Conservation (phyloP, 2,113 vertebrate species). For the Corythornis madagascariensis region DNA sequence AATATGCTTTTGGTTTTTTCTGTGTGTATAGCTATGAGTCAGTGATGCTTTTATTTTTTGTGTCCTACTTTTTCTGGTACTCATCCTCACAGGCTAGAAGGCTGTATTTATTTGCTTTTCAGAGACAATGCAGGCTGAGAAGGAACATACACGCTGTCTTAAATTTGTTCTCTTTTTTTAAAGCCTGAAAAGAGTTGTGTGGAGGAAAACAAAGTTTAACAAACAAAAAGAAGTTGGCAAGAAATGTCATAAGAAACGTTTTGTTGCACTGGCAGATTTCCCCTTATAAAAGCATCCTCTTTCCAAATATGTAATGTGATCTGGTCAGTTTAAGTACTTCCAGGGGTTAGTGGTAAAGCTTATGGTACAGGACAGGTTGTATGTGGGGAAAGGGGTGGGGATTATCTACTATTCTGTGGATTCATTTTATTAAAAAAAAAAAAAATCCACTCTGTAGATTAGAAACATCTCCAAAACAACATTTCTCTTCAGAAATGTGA, state of each 20-base stretch:
- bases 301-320: neutral
- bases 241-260: neutral
- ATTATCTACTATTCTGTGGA: neutral
- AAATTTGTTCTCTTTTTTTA: neutral
- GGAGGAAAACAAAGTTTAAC: neutral
- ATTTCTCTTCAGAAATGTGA: neutral
- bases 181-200: neutral
- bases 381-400: neutral
- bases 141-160: neutral
- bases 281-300: neutral
- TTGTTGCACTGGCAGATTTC: neutral
- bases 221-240: neutral
- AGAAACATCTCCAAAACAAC: neutral
- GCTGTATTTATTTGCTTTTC: neutral
- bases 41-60: slow-evolving; percentile 23
- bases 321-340: neutral
- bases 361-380: neutral
- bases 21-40: slow-evolving; percentile 27
- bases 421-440: neutral
- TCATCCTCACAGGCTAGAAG: neutral
- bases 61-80: slow-evolving; percentile 43
- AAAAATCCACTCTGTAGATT: neutral
- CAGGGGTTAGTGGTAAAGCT: neutral
- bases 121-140: neutral
- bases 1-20: neutral